phyloP scores from a whole-genome alignment of 2,797 vertebrate genomes.

The Carapus acus region DNA sequence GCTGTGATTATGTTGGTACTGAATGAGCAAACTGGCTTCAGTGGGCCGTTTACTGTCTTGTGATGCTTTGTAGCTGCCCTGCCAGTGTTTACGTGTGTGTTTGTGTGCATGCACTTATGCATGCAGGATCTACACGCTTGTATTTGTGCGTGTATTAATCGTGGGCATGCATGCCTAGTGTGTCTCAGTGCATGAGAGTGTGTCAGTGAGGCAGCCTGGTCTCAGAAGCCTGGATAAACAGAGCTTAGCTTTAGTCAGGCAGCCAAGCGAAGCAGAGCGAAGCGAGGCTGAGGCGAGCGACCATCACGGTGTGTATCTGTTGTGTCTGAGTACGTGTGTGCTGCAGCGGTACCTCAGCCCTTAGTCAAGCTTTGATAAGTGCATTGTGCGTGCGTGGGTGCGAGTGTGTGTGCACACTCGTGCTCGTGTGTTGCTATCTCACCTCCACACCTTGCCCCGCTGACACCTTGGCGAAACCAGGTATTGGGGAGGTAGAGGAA shows the following conservation, averaged over 20 bases:
- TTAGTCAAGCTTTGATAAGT: slow-evolving; percentile 48
- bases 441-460: slow-evolving; percentile 70
- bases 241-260: slow-evolving; percentile 64
- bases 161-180: slow-evolving; percentile 21
- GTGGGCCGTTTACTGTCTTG: slow-evolving; percentile 30
- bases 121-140: slow-evolving; percentile 28
- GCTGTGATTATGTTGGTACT: slow-evolving; percentile 28
- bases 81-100: slow-evolving; percentile 2
- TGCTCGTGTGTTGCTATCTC: slow-evolving; percentile 64
- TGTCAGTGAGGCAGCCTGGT: slow-evolving; percentile 46
- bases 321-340: slow-evolving; percentile 18
- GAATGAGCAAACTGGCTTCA: slow-evolving; percentile 27
- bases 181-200: slow-evolving; percentile 12
- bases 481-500: slow-evolving; percentile 47
- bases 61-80: slow-evolving; percentile 17
- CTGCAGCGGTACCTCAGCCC: slow-evolving; percentile 48
- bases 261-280: slow-evolving; percentile 62
- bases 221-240: slow-evolving; percentile 63
- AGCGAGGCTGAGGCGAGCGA: slow-evolving; percentile 52
- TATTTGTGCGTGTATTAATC: slow-evolving; percentile 41
- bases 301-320: slow-evolving; percentile 39
- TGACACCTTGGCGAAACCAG: slow-evolving; percentile 62
- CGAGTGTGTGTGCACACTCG: slow-evolving; percentile 46
- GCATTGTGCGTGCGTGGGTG: slow-evolving; percentile 42
- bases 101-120: slow-evolving; percentile 10